Evolutionary conservation across 2,888 invertebrate genomes (phyloP).

Genomic region (Alviniconcha strummeri): DNA sequence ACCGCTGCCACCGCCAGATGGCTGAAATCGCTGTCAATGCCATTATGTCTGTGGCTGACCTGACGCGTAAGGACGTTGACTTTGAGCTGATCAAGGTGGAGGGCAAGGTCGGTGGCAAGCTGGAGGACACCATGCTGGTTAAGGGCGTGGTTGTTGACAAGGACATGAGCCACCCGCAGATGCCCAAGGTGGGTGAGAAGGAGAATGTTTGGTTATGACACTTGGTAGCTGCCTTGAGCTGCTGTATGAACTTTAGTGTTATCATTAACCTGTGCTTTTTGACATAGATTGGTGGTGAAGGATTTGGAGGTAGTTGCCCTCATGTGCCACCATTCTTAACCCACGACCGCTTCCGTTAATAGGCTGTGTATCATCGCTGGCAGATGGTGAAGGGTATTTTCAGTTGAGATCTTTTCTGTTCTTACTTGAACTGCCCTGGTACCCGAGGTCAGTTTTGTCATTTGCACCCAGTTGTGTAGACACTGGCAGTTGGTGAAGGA

Average conservation of each 20-base stretch:
- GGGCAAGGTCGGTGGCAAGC: constrained; percentile 95
- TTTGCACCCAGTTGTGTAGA: too few species aligned
- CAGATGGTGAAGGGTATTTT: too few species aligned
- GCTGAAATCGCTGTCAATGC: constrained; percentile 99
- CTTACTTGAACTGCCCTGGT: too few species aligned
- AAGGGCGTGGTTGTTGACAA: constrained; percentile 98
- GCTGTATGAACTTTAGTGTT: neutral
- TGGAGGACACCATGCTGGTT: constrained; percentile 97
- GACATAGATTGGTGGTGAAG: neutral
- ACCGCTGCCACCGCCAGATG: constrained; percentile 97
- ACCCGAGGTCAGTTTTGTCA: too few species aligned
- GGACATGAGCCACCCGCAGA: constrained; percentile 99
- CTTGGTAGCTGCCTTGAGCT: neutral
- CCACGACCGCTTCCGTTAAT: too few species aligned
- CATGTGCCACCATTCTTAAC: too few species aligned
- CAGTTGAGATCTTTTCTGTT: too few species aligned
- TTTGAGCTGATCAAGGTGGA: constrained; percentile 99
- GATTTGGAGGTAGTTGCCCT: too few species aligned
- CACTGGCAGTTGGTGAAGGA: too few species aligned
- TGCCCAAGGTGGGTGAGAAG: constrained; percentile 86
- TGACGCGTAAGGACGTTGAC: constrained; percentile 95
- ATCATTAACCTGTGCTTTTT: too few species aligned
- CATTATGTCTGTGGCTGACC: constrained; percentile 95
- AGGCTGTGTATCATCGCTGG: too few species aligned
- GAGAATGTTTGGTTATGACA: neutral